Base-by-base conservation (phyloP, 1,140 invertebrate genomes). In the Lucilia sericata region DNA sequence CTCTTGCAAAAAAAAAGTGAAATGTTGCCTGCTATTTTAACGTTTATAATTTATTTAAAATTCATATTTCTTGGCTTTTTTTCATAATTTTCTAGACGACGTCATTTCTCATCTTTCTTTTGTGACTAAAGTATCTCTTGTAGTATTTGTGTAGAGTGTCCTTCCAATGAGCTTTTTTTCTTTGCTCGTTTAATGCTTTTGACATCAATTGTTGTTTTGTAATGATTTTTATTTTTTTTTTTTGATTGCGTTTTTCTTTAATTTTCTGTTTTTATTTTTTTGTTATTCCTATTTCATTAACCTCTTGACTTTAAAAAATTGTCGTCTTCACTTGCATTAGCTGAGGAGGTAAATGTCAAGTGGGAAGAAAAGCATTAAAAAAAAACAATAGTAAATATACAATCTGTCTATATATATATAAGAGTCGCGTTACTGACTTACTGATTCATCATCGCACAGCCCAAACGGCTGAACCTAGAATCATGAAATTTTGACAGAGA, bases 21-120 rank as follows among this genome's bases (percentile, higher is more conserved):
- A 70, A 19, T 19, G 60, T n/a, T 70, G 55, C n/a, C 14, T 60
- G 65, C 65, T 70, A 8, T 70, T 70, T 25, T 7, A 19, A 12
- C 9, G 25, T 70, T 25, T 70, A 70, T 70, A 70, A 70, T 70
- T 70, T 70, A 70, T 70, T 70, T 65, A 65, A 65, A 65, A n/a
- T 30, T 30, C 25, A 30, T 30, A 30, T 60, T 60, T n/a, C 55
- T 17, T n/a, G 5, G 0, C 17, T 17, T 14, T 70, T 70, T 70
- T 70, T 5, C 65, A 21, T 21, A 5, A 21, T 21, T 70, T 70
- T 70, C 0, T 70, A 21, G n/a, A 2, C 25, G 25, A 30, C 25
- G 3, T 70, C 2, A 19, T 25, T 70, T 70, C n/a, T 70, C 17
- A 55, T 70, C 19, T 70, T 25, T 21, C 65, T 70, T 70, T 70